Evolutionary conservation across 2,797 vertebrate genomes (phyloP), one percentile per base, ranked within the genome.

Genomic region (Bufotes viridis): DNA sequence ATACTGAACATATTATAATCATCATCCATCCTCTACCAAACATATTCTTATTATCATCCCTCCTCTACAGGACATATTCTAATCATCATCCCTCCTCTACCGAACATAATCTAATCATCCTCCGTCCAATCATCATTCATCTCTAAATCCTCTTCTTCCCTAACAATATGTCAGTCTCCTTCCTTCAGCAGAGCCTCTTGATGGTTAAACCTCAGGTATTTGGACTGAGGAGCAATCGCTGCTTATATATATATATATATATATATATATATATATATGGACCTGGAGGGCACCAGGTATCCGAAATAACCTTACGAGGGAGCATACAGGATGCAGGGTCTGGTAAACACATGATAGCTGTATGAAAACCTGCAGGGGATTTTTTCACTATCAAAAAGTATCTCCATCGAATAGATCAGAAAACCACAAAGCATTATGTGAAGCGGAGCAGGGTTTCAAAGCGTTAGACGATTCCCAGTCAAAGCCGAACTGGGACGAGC

Each of bases 341-440:
- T 81, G 60, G 20, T 65, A 81, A 78, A 81, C 29, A 42, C 42
- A 49, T 49, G 79, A 42, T n/a, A 42, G 63, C 79, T 26, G 26
- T 14, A 63, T 63, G 60, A 24, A 49, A 65, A 65, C 60, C 79
- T 81, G 79, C 79, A 63, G 79, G 60, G 58, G 57, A 42, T 81
- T 81, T 53, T 53, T 22, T 42, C 26, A 81, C 57, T 61, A 81
- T 81, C 78, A 81, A 63, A 81, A 78, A 65, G 65, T 49, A 49
- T 81, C 60, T 42, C 79, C 60, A 49, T 63, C 58, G 34, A 81
- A 26, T n/a, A 8, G 58, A 63, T 65, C 12, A 81, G 60, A 65
- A 65, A 81, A 81, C 18, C 79, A 49, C 58, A 65, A 63, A 81
- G 79, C 79, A 24, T 81, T 63, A 49, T 81, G 79, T 49, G 58